Evolutionary conservation across 2,797 vertebrate genomes (phyloP), one percentile per base, ranked within the genome.

Genomic region (Anableps anableps): DNA sequence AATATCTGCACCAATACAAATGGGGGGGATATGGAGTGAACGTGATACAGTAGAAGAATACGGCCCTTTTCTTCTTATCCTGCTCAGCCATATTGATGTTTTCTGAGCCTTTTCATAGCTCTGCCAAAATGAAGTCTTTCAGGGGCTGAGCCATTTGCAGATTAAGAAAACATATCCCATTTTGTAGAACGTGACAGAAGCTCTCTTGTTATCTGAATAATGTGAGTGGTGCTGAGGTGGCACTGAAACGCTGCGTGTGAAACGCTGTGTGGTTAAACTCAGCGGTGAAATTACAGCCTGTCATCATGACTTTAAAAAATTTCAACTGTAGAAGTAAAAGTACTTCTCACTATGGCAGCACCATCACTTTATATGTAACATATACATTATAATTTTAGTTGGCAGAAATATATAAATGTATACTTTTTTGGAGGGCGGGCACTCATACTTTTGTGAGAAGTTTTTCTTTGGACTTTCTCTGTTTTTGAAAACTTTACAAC

Each of bases 1-100:
- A 93, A 94, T 95, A 94, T 95, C 92, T 94, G 93, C 93, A 92
- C 93, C 93, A 94, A 47, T 93, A 95, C 91, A 95, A 94, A 95
- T 93, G 84, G 75, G 31, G 21, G 89, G 94, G 92, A 86, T 92
- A 89, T 87, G 92, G 81, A 83, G 85, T 51, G 83, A 87, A 88
- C 88, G 88, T 38, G 88, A 94, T 91, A 91, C 91, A 85, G 89
- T 77, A 78, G 87, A 75, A 86, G 90, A 93, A 94, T 95, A 93
- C 89, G 89, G 89, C 88, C 93, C 91, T 93, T 78, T 93, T 94
- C 93, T 91, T 94, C 93, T 95, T 93, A 95, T 94, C 94, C 94
- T 82, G 86, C 92, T 94, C 91, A 91, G 93, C 90, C 93, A 94
- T 93, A 95, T 93, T 95, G 93, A 94, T 94, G 93, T 91, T 91